These are phyloP conservation scores for Aricia agestis DNA, from an alignment of 1,140 invertebrate genomes.

Conservation along the genomic window DNA sequence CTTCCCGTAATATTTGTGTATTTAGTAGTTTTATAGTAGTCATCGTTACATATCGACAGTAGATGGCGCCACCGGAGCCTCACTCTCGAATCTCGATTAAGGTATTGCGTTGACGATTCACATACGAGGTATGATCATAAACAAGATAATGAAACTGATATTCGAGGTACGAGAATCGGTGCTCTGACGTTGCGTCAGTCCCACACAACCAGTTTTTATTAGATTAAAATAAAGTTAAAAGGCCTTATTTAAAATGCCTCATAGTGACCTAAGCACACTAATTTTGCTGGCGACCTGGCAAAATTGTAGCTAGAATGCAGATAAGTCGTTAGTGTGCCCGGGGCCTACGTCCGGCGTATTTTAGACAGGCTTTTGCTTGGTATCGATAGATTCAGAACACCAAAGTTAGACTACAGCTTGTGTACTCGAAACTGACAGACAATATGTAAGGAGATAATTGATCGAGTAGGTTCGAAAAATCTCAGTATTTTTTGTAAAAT, in stretches of 20 bases:
- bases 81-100: too few species aligned
- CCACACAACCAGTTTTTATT: too few species aligned
- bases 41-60: neutral
- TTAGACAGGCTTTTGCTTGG: neutral
- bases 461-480: neutral
- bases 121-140: too few species aligned
- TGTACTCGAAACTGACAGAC: neutral
- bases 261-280: neutral
- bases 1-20: neutral
- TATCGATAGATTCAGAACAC: slow-evolving; percentile 4
- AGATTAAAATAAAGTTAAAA: neutral
- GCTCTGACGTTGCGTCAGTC: too few species aligned
- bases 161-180: too few species aligned
- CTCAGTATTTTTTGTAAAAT: neutral
- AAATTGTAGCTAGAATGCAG: too few species aligned
- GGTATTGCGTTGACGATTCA: too few species aligned
- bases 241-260: neutral
- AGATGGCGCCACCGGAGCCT: neutral
- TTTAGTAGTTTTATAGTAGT: neutral
- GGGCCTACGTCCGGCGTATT: neutral
- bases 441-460: neutral
- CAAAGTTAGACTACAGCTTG: slow-evolving; percentile 3
- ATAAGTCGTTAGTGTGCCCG: too few species aligned
- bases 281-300: too few species aligned
- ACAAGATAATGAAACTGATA: too few species aligned